Conservation (phyloP, 2,797 vertebrate genomes). For the Zenarchopterus dispar region DNA sequence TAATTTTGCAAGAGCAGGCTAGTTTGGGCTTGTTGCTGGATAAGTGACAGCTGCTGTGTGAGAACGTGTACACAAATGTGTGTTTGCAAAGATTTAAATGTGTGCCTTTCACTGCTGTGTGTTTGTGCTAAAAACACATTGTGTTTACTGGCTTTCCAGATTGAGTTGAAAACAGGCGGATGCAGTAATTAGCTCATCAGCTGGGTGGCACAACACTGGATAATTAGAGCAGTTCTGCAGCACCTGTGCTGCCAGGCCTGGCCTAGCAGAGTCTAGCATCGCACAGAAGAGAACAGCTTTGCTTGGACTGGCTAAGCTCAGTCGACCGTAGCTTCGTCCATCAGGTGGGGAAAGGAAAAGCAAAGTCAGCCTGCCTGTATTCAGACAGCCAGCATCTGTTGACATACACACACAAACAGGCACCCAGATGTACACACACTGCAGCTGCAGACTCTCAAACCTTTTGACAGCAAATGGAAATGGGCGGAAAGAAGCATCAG, state of each 20-base stretch:
- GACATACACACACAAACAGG: slow-evolving; percentile 47
- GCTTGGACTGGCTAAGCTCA: slow-evolving; percentile 47
- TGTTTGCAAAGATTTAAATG: slow-evolving; percentile 62
- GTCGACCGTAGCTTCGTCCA: slow-evolving; percentile 54
- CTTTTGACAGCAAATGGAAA: slow-evolving; percentile 75
- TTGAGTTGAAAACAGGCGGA: slow-evolving; percentile 81
- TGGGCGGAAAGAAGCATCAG: slow-evolving; percentile 70
- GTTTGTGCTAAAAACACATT: slow-evolving; percentile 70
- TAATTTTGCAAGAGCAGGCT: slow-evolving; percentile 68
- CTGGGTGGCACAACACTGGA: slow-evolving; percentile 82
- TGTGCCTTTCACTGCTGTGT: slow-evolving; percentile 57
- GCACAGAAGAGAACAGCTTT: slow-evolving; percentile 31
- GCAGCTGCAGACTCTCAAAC: slow-evolving; percentile 62
- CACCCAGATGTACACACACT: slow-evolving; percentile 57
- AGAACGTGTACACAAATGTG: slow-evolving; percentile 47
- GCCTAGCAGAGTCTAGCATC: slow-evolving; percentile 39
- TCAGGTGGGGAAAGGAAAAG: slow-evolving; percentile 53
- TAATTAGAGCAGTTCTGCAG: slow-evolving; percentile 81
- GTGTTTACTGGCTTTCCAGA: slow-evolving; percentile 80
- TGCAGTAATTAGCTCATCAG: slow-evolving; percentile 85
- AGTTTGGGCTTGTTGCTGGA: slow-evolving; percentile 66
- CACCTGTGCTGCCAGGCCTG: slow-evolving; percentile 72
- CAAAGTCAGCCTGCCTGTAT: slow-evolving; percentile 50
- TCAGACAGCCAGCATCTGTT: slow-evolving; percentile 75
- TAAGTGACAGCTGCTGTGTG: slow-evolving; percentile 74